These are phyloP conservation scores for Brachionus plicatilis DNA, from an alignment of 1,140 invertebrate genomes.

Conservation along the genomic window DNA sequence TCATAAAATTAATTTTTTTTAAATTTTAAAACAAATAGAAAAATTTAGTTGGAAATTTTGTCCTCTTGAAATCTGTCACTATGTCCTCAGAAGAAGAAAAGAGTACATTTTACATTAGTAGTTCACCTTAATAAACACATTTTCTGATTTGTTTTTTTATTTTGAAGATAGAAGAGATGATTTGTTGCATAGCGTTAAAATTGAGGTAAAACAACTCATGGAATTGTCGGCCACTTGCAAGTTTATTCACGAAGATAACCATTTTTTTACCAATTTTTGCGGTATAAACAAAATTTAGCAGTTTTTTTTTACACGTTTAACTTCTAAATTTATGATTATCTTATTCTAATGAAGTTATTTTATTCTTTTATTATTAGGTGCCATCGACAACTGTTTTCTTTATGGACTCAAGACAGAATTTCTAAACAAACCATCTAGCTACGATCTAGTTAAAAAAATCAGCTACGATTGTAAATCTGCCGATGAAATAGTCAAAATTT, in stretches of 20 bases:
- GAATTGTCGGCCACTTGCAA: conserved; percentile 86
- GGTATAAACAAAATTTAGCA: conserved; percentile 56
- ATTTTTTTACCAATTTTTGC: conserved; percentile 76
- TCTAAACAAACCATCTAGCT: conserved; percentile 74
- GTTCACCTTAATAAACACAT: background rate
- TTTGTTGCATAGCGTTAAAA: conserved; percentile 72
- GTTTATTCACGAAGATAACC: conserved; percentile 84
- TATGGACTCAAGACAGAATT: conserved; percentile 71
- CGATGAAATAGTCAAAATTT: conserved; percentile 67
- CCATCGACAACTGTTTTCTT: conserved; percentile 80
- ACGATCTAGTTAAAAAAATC: conserved; percentile 80
- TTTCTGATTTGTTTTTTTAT: conserved; percentile 45
- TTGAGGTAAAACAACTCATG: conserved; percentile 77
- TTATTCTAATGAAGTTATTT: conserved; percentile 21
- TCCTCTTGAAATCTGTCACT: background rate
- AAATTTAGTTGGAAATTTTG: background rate
- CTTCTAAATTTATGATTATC: background rate
- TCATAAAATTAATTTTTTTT: conserved; percentile 8
- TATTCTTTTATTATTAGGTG: conserved; percentile 56
- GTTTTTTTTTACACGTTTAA: background rate
- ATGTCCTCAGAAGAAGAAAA: background rate
- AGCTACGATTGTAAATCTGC: conserved; percentile 71
- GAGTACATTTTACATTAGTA: background rate
- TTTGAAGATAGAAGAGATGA: conserved; percentile 65
- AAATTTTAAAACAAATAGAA: background rate